Base-by-base conservation (phyloP, 2,888 invertebrate genomes). In the Lasioglossum malachurum region DNA sequence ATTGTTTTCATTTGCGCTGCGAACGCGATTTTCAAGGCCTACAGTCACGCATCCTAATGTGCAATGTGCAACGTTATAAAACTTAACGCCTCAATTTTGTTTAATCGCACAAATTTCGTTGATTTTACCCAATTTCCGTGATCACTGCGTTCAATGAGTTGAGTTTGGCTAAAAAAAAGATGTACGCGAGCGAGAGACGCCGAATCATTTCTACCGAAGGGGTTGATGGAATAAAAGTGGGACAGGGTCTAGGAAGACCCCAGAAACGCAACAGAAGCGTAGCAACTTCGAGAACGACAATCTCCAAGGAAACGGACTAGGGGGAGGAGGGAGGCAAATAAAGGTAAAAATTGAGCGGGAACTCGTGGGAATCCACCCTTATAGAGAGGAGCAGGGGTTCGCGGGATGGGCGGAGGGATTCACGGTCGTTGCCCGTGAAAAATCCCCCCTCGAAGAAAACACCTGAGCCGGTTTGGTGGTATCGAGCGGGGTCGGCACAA, bases 381-480 rank as follows among this genome's bases (percentile, higher is more conserved):
- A 71, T 67, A 49, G 71, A 16, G 12, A 4, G 19, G 35, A 35
- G 31, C 5, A 7, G 31, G 12, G 16, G 23, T 53, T 53, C 44
- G 35, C 46, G 12, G 49, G 60, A 31, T 35, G 16, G 75, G 19
- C 44, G 72, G 1, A 19, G 57, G 49, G 64, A 82, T 83, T 41
- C 75, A 60, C 27, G 27, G 53, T 57, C 71, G 80, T 75, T 80
- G 77, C 27, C 80, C 82, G 85, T 90, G 90, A 87, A 88, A 90
- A 88, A 90, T 88, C 83, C 83, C 14, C 72, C 49, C 38, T 44
- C n/a, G 83, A 72, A 87, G 90, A 88, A 92, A 89, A 90, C 91
- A 90, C 92, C 91, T 91, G 91, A 92, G 90, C 69, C 81, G 75
- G 82, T 87, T 85, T 78, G 82, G 83, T 77, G 86, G 91, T 89